Evolutionary conservation across 1,140 invertebrate genomes (phyloP).

Genomic region (Pseudomyrmex dendroicus): DNA sequence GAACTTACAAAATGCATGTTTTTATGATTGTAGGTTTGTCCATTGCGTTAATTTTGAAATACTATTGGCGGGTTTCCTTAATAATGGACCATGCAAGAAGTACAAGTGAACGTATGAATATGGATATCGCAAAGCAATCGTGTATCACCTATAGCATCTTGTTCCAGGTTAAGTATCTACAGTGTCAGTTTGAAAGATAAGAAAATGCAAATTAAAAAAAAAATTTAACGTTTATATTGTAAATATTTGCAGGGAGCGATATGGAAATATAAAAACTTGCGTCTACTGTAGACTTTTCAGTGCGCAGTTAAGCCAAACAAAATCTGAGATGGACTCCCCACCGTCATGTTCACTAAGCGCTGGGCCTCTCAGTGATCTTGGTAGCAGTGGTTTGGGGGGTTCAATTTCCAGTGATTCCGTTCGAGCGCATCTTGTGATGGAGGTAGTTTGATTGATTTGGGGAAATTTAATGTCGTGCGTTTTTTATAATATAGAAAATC

Average conservation of each 20-base stretch:
- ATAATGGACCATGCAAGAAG: constrained; percentile 72
- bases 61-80: constrained; percentile 49
- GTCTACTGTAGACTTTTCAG: constrained; percentile 62
- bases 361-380: constrained; percentile 84
- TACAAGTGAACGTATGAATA: constrained; percentile 63
- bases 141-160: constrained; percentile 64
- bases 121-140: constrained; percentile 57
- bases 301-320: constrained; percentile 34
- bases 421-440: constrained; percentile 83
- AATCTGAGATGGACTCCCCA: constrained; percentile 84
- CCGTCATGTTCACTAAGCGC: constrained; percentile 85
- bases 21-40: constrained; percentile 36
- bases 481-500: too few species aligned
- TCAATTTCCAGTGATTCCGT: constrained; percentile 85
- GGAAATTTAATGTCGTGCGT: too few species aligned
- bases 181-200: not conserved
- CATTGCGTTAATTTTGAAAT: constrained; percentile 14
- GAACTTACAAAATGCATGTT: not conserved
- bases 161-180: constrained; percentile 69
- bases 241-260: constrained; percentile 67
- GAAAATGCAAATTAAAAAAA: not conserved
- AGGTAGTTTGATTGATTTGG: constrained; percentile 69
- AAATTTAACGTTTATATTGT: not conserved
- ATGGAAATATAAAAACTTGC: constrained; percentile 71
- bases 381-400: constrained; percentile 84